phyloP scores from a whole-genome alignment of 2,888 invertebrate species.

The Carpatolechia fugitivella region DNA sequence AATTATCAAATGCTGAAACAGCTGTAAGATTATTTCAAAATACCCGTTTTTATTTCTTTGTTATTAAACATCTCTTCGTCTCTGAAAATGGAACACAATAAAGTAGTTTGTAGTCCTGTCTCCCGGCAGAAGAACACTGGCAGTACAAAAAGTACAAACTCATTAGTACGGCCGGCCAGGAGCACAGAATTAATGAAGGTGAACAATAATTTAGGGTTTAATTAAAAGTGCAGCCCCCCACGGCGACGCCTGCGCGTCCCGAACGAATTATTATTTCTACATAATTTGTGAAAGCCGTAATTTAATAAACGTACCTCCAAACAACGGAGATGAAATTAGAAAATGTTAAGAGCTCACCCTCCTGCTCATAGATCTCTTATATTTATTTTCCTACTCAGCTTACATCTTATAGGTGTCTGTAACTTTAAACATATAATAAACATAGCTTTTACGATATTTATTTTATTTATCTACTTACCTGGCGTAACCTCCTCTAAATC shows the following conservation, averaged over 20 bases:
- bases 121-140: constrained; percentile 33
- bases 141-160: constrained; percentile 70
- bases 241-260: constrained; percentile 56
- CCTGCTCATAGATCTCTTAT: not conserved
- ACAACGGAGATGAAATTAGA: constrained; percentile 17
- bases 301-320: constrained; percentile 60
- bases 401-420: not conserved
- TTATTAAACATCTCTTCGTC: too few relatives aligned
- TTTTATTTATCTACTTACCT: too few relatives aligned
- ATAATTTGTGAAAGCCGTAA: constrained; percentile 75
- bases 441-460: too few relatives aligned
- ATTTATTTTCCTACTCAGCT: not conserved
- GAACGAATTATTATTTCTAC: constrained; percentile 65
- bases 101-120: constrained; percentile 21
- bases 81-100: not conserved
- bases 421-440: not conserved
- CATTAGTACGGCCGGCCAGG: constrained; percentile 71
- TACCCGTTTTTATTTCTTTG: too few relatives aligned
- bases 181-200: constrained; percentile 77
- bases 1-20: too few relatives aligned
- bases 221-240: constrained; percentile 76
- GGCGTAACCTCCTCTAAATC: too few relatives aligned
- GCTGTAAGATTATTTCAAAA: too few relatives aligned
- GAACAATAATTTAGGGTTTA: constrained; percentile 79
- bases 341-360: constrained; percentile 2